A percentile compares a stretch with the other conserved stretches of the same genome.
phyloP scores from a whole-genome alignment of 2,113 vertebrate species.

The Datnioides undecimradiatus region DNA sequence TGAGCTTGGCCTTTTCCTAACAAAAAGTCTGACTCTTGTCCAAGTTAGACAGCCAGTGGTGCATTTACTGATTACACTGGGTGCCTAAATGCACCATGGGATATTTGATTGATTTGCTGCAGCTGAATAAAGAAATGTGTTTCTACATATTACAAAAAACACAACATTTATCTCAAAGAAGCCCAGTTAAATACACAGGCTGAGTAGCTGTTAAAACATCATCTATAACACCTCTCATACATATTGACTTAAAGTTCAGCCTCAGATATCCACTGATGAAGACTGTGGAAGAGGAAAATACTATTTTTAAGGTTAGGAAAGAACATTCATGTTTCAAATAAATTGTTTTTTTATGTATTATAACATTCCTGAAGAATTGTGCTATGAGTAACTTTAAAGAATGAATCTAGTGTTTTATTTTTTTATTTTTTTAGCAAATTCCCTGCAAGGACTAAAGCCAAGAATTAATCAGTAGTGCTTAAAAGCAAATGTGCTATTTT shows the following conservation, averaged over 20 bases:
- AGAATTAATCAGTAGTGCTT: neutral
- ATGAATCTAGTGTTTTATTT: neutral
- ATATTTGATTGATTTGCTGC: neutral
- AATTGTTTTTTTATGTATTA: neutral
- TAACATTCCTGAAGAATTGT: neutral
- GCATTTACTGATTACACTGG: constrained; percentile 51
- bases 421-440: neutral
- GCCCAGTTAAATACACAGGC: no score
- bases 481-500: neutral
- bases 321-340: neutral
- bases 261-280: neutral
- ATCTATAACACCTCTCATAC: neutral
- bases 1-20: constrained; percentile 45
- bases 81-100: neutral
- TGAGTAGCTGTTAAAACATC: neutral
- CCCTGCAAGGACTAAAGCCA: neutral
- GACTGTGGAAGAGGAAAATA: neutral
- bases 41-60: constrained; percentile 36
- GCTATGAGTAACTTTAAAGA: neutral
- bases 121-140: neutral
- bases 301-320: neutral
- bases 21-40: constrained; percentile 48
- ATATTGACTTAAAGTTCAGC: neutral
- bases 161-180: no score
- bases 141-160: neutral